Evolutionary conservation across 1,140 invertebrate species (phyloP), one percentile per base, ranked within the genome.

Genomic region (Chlorops oryzae): DNA sequence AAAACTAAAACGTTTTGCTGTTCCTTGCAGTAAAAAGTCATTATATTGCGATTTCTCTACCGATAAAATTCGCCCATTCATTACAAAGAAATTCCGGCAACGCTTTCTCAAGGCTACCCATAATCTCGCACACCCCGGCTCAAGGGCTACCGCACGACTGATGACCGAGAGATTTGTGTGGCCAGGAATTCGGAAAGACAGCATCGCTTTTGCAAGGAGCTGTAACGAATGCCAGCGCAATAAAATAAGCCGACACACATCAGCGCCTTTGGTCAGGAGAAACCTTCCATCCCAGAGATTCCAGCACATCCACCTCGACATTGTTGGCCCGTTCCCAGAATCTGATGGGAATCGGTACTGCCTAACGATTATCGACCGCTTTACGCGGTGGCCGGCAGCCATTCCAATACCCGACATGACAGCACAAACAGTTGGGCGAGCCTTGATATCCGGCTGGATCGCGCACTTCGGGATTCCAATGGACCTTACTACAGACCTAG

Each of bases 331-430:
- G 6, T 52, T 75, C 20, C 61, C 67, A 22, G 5, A 20, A 15
- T 65, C 61, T 3, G 25, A 70, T 7, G 72, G 63, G 5, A 56
- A 54, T 52, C 20, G 57, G 5, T 75, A 76, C 53, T 55, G 63
- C 9, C 50, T 79, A 0, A 78, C 76, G 0, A 58, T 63, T 4
- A 70, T 76, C 5, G 76, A 78, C 51, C 46, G 70, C 23, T 75
- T 61, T 76, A 73, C 65, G 2, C 50, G 72, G 20, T 80, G 73
- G 73, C 73, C 69, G 0, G 75, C 76, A 59, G 69, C 70, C 2
- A 50, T 73, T 15, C 75, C 75, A 3, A 24, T 76, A 0, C 15
- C 45, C 13, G 68, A 77, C 22, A 74, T 72, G 2, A 55, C 62
- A 6, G 72, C 73, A 7, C 54, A 61, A 23, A 50, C 35, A 2